Conservation (phyloP, 2,797 vertebrate species). For the Pseudochirops corinnae region DNA sequence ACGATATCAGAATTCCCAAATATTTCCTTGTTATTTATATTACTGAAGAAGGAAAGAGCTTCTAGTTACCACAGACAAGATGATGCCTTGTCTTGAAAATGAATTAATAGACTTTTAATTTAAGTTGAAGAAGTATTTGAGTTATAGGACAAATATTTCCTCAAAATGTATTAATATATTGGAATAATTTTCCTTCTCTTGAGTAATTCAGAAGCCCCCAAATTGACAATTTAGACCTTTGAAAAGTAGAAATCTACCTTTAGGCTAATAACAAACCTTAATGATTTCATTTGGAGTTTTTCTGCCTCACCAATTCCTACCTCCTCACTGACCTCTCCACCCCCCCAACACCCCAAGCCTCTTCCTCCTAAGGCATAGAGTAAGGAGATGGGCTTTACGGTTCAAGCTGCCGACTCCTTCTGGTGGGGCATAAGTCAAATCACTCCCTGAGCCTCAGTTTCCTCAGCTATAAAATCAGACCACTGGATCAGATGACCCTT, state of each 20-base stretch:
- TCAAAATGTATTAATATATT: not conserved
- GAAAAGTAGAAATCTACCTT: not conserved
- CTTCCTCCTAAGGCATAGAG: not conserved
- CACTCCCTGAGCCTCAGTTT: not conserved
- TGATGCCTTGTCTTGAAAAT: not conserved
- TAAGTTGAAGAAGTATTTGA: not conserved
- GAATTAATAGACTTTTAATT: not conserved
- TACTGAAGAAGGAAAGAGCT: not conserved
- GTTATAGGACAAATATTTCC: not conserved
- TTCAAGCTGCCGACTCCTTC: not conserved
- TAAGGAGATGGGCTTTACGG: not conserved
- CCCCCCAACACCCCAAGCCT: not conserved
- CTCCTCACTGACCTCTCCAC: not conserved
- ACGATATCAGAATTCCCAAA: not conserved
- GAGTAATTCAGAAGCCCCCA: not conserved
- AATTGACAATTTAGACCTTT: not conserved
- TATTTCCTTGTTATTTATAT: not conserved
- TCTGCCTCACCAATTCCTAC: not conserved
- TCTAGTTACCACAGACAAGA: not conserved
- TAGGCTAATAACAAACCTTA: not conserved
- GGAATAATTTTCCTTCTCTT: not conserved
- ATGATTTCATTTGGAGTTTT: not conserved
- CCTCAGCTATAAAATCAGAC: not conserved
- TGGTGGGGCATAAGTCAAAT: not conserved
- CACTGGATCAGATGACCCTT: not conserved